A percentile compares a stretch with the other conserved stretches of the same genome.
These are phyloP conservation scores for Drosophila prostipennis DNA, from an alignment of 2,888 invertebrate species.

Conservation along the genomic window DNA sequence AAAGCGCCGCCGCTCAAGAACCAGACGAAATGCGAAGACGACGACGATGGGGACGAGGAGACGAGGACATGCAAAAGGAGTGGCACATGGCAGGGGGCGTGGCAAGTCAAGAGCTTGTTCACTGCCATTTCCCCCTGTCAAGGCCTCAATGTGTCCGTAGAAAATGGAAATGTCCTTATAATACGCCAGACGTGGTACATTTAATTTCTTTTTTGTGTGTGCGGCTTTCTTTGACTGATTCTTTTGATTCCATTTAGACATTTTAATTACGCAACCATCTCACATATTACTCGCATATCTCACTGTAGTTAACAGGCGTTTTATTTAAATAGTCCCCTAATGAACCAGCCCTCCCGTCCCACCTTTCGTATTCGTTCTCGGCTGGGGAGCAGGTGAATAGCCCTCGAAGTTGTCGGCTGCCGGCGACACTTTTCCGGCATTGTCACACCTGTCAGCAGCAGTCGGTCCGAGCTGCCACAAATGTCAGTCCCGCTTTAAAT, in stretches of 20 bases:
- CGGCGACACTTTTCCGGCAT: slow-evolving; percentile 17
- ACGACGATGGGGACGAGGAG: slow-evolving; percentile 9
- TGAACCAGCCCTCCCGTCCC: not conserved
- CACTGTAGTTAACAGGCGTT: slow-evolving; percentile 12
- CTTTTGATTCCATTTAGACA: slow-evolving; percentile 33
- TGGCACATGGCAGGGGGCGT: slow-evolving; percentile 24
- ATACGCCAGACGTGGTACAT: slow-evolving; percentile 61
- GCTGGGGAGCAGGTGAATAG: slow-evolving; percentile 15
- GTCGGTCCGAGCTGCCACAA: slow-evolving; percentile 27
- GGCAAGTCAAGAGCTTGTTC: slow-evolving; percentile 34
- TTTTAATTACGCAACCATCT: slow-evolving; percentile 35
- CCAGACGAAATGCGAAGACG: slow-evolving; percentile 23
- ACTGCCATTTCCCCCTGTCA: slow-evolving; percentile 19
- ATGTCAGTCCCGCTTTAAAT: slow-evolving; percentile 24
- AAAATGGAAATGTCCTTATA: slow-evolving; percentile 60
- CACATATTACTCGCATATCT: slow-evolving; percentile 18
- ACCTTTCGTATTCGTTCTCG: not conserved
- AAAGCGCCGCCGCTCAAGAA: slow-evolving; percentile 44
- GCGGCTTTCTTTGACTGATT: slow-evolving; percentile 38
- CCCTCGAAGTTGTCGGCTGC: slow-evolving; percentile 14
- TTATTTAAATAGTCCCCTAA: slow-evolving; percentile 35
- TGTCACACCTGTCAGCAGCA: slow-evolving; percentile 39
- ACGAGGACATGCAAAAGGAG: slow-evolving; percentile 37
- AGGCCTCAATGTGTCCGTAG: slow-evolving; percentile 20
- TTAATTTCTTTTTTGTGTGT: slow-evolving; percentile 48